Evolutionary conservation across 2,113 vertebrate genomes (phyloP), one percentile per base, ranked within the genome.

Genomic region (Octodon degus): DNA sequence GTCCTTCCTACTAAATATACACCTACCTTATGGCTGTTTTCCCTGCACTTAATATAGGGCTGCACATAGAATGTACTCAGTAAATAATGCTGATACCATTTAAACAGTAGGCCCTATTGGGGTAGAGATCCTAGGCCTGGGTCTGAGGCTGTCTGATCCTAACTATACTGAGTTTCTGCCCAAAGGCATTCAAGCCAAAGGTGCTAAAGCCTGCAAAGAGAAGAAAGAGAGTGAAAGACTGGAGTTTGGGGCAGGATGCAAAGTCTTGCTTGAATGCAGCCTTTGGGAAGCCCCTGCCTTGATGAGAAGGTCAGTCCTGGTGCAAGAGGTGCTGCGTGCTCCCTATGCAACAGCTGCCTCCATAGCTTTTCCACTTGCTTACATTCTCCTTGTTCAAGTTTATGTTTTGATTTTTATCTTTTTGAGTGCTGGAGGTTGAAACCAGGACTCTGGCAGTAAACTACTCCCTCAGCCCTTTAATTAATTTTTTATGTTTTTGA

Each of bases 291-390:
- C 24, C 30, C 19, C 62, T 16, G 2, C 9, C 1, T 47, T 16
- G 20, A 5, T 43, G 32, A 14, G 11, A 22, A 10, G 22, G 2
- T 93, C 8, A 32, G 30, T 2, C 70, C 24, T 27, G 30, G 43
- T n/a, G 13, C 22, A 5, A 0, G 20, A 68, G 32, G 2, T 68
- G 16, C 68, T 47, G 24, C 12, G 22, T 34, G 70, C 50, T 60
- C 4, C 4, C 27, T 0, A 17, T 7, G 32, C 4, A 5, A 17
- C 0, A 7, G 19, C 34, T 68, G 12, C 6, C 7, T 53, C 68
- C 7, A 43, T 3, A 19, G 5, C 9, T n/a, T 68, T 7, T 50
- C 4, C 5, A 13, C 17, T 25, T 7, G 16, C 60, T 67, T 50
- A 60, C 16, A 43, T 37, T 81, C 30, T 96, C 6, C 62, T 24